A percentile compares a stretch with the other conserved stretches of the same genome.
phyloP scores from a whole-genome alignment of 2,888 invertebrate species.

The Lithophane leautieri region DNA sequence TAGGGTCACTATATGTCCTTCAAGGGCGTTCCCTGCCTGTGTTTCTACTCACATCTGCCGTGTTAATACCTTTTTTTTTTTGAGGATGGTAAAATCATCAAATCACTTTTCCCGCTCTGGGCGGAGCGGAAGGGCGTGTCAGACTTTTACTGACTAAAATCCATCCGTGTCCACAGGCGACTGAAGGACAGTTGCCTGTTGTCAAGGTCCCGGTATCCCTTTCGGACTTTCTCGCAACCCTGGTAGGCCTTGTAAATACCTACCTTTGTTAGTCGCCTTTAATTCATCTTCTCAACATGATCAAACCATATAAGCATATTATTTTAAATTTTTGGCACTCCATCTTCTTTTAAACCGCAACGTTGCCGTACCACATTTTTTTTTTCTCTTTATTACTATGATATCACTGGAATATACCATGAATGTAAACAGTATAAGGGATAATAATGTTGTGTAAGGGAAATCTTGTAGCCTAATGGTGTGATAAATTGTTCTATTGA shows the following conservation, averaged over 20 bases:
- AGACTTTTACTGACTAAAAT: too few species aligned
- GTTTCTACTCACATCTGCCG: neutral
- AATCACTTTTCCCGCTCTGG: too few species aligned
- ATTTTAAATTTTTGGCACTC: neutral
- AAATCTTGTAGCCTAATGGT: neutral
- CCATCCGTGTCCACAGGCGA: too few species aligned
- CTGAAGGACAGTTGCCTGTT: too few species aligned
- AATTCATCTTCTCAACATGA: neutral
- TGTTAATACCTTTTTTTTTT: too few species aligned
- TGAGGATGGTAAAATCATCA: too few species aligned
- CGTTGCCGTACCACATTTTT: neutral
- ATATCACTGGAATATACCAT: neutral
- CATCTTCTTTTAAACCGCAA: neutral
- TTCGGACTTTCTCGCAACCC: too few species aligned
- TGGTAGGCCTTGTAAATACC: too few species aligned
- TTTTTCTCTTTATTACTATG: neutral
- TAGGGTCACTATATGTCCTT: neutral
- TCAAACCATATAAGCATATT: neutral
- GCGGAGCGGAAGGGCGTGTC: too few species aligned
- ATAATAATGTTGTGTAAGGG: too few species aligned
- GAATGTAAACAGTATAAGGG: too few species aligned
- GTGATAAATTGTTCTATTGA: conserved; percentile 30
- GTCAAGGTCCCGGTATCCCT: too few species aligned
- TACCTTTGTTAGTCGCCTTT: neutral
- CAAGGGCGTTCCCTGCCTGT: neutral